Base-by-base conservation (phyloP, 2,888 invertebrate genomes). In the Hemaris fuciformis region DNA sequence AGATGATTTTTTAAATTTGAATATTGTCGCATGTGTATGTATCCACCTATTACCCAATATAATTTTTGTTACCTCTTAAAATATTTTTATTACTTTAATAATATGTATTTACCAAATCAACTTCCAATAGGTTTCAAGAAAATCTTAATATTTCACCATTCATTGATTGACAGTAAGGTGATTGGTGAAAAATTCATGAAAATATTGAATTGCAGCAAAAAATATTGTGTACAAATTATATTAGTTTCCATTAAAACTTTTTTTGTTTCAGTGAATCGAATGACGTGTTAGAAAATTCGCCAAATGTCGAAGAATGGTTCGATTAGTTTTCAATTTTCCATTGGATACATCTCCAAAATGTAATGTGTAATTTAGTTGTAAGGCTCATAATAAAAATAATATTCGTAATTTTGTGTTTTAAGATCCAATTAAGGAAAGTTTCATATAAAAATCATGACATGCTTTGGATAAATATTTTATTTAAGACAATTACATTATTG, bases 251-350 rank as follows among this genome's bases (percentile, higher is more conserved):
- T 31, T 22, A 13, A 20, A 1, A 18, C 22, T 27, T 15, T 66
- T 66, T 68, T 85, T 76, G 72, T 94, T 94, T 66, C 89, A 97
- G 97, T 85, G 97, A 97, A 87, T 96, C 97, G 10, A 97, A 96
- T 83, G 97, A 97, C 81, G 94, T 97, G 70, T 87, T 97, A 82
- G 97, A 97, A 83, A 96, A 96, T 64, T 97, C 97, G 0, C 97
- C 97, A 0, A 96, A 96, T 79, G 96, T 97, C 13, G 97, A 97
- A 84, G 97, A 97, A 83, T 95, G 96, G 93, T 94, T 96, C 70
- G 93, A 93, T 83, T 93, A 86, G 68, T 62, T 62, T 60, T 64
- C 70, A 48, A 43, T 59, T 60, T 42, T n/a, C 53, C 58, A 22
- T 46, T 43, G 34, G 45, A 18, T 15, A 15, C 18, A 7, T 13